Base-by-base conservation (phyloP, 2,113 vertebrate genomes). In the Thamnophis sirtalis region DNA sequence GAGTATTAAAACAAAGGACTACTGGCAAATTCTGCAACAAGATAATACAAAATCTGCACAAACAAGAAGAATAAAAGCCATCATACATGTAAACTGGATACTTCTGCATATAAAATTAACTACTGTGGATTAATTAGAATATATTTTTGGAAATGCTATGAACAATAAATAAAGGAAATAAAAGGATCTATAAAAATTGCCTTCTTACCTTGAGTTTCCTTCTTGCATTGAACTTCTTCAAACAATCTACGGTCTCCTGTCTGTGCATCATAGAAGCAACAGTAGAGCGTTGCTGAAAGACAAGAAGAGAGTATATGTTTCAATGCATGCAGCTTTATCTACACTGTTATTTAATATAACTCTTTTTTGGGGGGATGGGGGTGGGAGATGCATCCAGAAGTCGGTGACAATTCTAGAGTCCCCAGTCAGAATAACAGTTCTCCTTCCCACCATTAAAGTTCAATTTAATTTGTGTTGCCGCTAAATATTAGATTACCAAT, bases 201-300 rank as follows among this genome's bases (percentile, higher is more conserved):
- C 4, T 6, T 84, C 94, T 96, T 96, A 99, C 99, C 98, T 99
- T 99, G 56, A 99, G 97, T 97, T 99, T 99, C 95, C 99, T 98
- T 92, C 99, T 98, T 60, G 99, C 99, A 22, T 99, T 99, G 96
- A 99, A 99, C 92, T 99, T 99, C 98, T 99, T 99, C 96, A 99
- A 97, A 96, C 99, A 99, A 95, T 99, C 99, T 94, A 99, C 99
- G 26, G 99, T 99, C 96, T 99, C 99, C 97, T 99, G 99, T 89
- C 99, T 98, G 98, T 99, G 99, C 98, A 99, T 99, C 98, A 99
- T 99, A 92, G 99, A 99, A 28, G 99, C 99, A 96, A 99, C 99
- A 89, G 99, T 99, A 96, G 98, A 99, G 93, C 99, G 99, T 99
- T 99, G 99, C 99, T 99, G 94, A 92, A 84, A 88, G 94, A 95